Evolutionary conservation across 2,888 invertebrate species (phyloP), one percentile per base, ranked within the genome.

Genomic region (Pyrochroa serraticornis): DNA sequence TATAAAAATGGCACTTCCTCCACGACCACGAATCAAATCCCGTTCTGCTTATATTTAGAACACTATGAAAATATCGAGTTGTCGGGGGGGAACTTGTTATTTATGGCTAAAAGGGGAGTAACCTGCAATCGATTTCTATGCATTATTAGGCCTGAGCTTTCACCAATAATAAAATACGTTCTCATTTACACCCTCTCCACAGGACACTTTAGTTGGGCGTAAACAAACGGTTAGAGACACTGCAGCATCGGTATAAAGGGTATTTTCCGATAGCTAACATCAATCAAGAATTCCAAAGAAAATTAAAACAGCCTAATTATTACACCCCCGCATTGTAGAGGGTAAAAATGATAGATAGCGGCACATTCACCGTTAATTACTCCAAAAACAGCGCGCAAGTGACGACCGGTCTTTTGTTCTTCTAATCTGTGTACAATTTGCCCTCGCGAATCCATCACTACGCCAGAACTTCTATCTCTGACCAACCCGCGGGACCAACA

Each of bases 311-410:
- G 31, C 33, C 55, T 45, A 41, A 47, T 45, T 51, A 60, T 54
- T 51, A 56, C 52, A 44, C 53, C 47, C 42, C 50, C 43, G 46
- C 43, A 49, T 55, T 57, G 49, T 57, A 42, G 10, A 37, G 48
- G 41, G 41, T 36, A 59, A 61, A 60, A 58, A 58, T 67, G 66
- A 66, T 63, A 64, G 62, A 67, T 67, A 57, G 56, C 60, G 54
- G 37, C 59, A 58, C 62, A 62, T 65, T 61, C 56, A 54, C 54
- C 58, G 61, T 52, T 64, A 68, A 66, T 66, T 63, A 67, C 60
- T 51, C 58, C 50, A 62, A 63, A 67, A 64, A 65, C 57, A 48
- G 55, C 53, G 44, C 56, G 51, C 59, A 59, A 64, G 58, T 58
- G 65, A 50, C 47, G 60, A 55, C 41, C 51, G 47, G 33, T 57